Conservation (phyloP, 2,113 vertebrate genomes). For the Zeus faber region DNA sequence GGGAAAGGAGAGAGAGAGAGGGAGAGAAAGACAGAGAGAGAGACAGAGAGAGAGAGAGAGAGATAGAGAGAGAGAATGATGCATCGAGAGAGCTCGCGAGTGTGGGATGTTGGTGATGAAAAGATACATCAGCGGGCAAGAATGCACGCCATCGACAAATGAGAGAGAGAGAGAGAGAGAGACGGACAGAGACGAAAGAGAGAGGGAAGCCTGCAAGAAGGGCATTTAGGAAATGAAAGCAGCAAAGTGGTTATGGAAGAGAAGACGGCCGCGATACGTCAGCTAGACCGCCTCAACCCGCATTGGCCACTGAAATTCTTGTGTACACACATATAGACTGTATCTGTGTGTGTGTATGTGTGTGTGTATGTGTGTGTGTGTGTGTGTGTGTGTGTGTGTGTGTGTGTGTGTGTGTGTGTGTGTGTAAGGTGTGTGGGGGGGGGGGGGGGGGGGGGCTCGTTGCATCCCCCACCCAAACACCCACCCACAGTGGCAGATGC, state of each 20-base stretch:
- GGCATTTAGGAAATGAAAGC: slow-evolving; percentile 47
- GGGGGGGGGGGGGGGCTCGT: slow-evolving; percentile 16
- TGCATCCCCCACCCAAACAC: slow-evolving; percentile 23
- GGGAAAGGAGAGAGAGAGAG: neutral
- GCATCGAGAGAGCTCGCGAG: too few relatives aligned
- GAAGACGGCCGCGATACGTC: slow-evolving; percentile 35
- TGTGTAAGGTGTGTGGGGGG: slow-evolving; percentile 19
- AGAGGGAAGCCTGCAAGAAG: too few relatives aligned
- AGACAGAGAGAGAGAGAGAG: slow-evolving; percentile 11
- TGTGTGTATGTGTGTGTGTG: slow-evolving; percentile 18
- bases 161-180: slow-evolving; percentile 32
- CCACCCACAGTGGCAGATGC: slow-evolving; percentile 65
- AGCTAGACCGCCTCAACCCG: slow-evolving; percentile 34
- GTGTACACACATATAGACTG: neutral
- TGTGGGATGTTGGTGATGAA: too few relatives aligned
- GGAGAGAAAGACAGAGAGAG: neutral
- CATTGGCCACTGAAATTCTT: slow-evolving; percentile 13
- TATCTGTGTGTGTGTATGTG: slow-evolving; percentile 6
- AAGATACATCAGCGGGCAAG: slow-evolving; percentile 30
- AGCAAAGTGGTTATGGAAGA: slow-evolving; percentile 13
- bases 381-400: slow-evolving; percentile 22
- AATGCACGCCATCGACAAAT: slow-evolving; percentile 23
- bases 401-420: slow-evolving; percentile 4
- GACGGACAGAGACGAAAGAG: slow-evolving; percentile 26
- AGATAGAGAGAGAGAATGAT: slow-evolving; percentile 27